A percentile compares a stretch with the other conserved stretches of the same genome.
Conservation (phyloP, 2,888 invertebrate species). For the Bugula neritina region DNA sequence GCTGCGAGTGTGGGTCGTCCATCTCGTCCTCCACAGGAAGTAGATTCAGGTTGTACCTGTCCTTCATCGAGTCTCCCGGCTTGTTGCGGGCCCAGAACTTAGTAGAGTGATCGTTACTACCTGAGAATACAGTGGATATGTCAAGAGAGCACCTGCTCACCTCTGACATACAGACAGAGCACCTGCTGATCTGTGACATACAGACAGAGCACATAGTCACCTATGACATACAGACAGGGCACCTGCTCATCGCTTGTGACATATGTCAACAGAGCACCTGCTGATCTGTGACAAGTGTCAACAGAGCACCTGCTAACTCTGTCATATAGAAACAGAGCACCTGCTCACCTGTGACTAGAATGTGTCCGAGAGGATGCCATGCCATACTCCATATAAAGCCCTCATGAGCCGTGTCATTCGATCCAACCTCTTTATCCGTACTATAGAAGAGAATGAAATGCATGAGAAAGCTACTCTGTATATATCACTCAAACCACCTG, state of each 20-base stretch:
- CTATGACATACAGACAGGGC: background rate
- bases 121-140: no score
- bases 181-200: background rate
- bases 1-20: slow-evolving; percentile 34
- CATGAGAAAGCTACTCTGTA: no score
- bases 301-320: background rate
- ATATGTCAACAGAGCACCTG: background rate
- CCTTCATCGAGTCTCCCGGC: slow-evolving; percentile 91
- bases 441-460: slow-evolving; percentile 42
- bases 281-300: background rate
- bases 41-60: slow-evolving; percentile 84
- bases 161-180: background rate
- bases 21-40: slow-evolving; percentile 68
- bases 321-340: background rate
- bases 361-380: slow-evolving; percentile 99
- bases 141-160: background rate
- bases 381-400: slow-evolving; percentile 98
- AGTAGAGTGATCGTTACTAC: slow-evolving; percentile 37
- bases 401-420: slow-evolving; percentile 97
- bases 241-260: background rate
- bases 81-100: slow-evolving; percentile 99
- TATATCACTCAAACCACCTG: no score
- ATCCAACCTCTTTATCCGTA: slow-evolving; percentile 89
- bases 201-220: background rate
- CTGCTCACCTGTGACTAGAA: slow-evolving; percentile 79